These are phyloP conservation scores for Euwallacea similis DNA, from an alignment of 1,140 invertebrate species.

Conservation along the genomic window DNA sequence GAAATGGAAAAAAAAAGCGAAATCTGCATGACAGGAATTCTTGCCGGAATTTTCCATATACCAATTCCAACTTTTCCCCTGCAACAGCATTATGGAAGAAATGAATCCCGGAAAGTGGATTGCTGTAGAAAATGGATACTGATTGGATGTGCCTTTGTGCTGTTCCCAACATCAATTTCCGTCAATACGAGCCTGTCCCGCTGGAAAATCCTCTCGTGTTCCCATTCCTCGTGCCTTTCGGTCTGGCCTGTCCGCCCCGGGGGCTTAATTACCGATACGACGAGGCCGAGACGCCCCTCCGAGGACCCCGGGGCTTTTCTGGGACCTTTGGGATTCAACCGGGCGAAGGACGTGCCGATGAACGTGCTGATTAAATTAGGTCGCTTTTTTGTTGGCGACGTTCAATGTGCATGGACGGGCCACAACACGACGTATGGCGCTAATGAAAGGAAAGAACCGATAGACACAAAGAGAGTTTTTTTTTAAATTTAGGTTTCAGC, in stretches of 20 bases:
- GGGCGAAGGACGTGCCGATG: slow-evolving; percentile 31
- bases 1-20: no score
- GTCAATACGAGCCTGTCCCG: slow-evolving; percentile 10
- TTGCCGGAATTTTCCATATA: no score
- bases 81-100: neutral
- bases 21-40: no score
- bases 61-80: no score
- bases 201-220: slow-evolving; percentile 30
- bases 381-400: slow-evolving; percentile 11
- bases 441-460: slow-evolving; percentile 8
- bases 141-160: neutral
- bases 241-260: slow-evolving; percentile 15
- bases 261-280: slow-evolving; percentile 34
- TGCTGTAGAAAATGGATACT: neutral
- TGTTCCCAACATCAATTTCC: neutral
- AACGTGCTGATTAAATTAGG: slow-evolving; percentile 33
- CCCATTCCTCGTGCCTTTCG: slow-evolving; percentile 28
- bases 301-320: slow-evolving; percentile 10
- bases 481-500: no score
- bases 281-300: slow-evolving; percentile 24
- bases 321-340: slow-evolving; percentile 29
- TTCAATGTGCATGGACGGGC: neutral
- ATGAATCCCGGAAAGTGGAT: neutral
- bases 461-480: no score
- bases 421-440: neutral